phyloP scores from a whole-genome alignment of 2,888 invertebrate species.

The Machimus atricapillus region DNA sequence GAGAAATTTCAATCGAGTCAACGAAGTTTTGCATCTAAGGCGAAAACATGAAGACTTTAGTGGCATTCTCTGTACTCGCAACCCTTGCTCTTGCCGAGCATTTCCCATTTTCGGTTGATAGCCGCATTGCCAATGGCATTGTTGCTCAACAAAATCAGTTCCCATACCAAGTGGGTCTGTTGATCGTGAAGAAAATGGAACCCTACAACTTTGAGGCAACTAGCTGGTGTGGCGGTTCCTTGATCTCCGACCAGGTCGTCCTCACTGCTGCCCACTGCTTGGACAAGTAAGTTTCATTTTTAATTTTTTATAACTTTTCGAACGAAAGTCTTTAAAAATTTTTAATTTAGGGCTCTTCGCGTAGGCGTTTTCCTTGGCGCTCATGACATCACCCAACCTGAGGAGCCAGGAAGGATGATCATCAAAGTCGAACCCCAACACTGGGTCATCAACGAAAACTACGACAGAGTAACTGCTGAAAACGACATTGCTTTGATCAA shows the following conservation, averaged over 20 bases:
- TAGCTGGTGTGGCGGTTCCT: conserved; percentile 12
- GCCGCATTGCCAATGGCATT: conserved; percentile 59
- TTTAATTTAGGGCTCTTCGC: background rate
- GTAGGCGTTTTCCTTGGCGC: background rate
- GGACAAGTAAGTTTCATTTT: conserved; percentile 53
- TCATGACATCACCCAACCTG: background rate
- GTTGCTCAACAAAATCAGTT: conserved; percentile 56
- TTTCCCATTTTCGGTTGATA: conserved; percentile 42
- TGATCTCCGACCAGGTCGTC: background rate
- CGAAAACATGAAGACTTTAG: background rate
- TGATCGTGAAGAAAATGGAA: background rate
- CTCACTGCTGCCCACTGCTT: conserved; percentile 48
- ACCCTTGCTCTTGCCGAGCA: background rate
- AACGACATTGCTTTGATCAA: conserved; percentile 56
- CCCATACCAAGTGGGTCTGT: conserved; percentile 51
- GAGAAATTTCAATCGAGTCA: background rate
- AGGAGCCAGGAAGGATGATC: background rate
- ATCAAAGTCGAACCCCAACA: background rate
- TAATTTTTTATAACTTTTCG: background rate
- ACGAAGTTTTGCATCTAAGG: background rate
- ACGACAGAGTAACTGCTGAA: conserved; percentile 49
- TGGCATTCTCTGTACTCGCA: background rate
- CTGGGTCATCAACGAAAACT: conserved; percentile 42
- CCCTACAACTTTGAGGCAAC: background rate
- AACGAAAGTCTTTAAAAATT: background rate